Conservation (phyloP, 2,113 vertebrate genomes). For the Mixornis gularis region DNA sequence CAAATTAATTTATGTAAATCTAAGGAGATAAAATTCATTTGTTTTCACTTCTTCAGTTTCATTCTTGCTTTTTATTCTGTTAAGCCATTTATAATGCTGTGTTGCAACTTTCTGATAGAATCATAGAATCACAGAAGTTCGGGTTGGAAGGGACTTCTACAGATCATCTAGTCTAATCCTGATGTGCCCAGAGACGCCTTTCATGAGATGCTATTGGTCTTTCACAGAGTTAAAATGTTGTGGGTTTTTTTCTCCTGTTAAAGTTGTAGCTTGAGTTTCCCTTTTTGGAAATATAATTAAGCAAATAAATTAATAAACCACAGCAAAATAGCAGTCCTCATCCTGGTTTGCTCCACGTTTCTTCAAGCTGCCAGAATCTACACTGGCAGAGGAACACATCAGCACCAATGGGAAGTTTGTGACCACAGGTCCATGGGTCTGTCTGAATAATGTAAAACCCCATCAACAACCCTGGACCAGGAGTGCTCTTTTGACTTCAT, state of each 20-base stretch:
- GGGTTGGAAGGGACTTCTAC: background rate
- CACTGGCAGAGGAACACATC: accelerated
- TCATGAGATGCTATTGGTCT: background rate
- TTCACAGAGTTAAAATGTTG: background rate
- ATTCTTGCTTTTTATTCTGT: background rate
- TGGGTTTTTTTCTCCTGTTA: background rate
- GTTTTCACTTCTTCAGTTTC: background rate
- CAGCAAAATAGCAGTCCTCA: background rate
- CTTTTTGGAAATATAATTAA: background rate
- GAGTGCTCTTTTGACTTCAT: background rate
- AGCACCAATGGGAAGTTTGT: accelerated
- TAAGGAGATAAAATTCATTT: background rate
- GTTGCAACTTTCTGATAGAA: background rate
- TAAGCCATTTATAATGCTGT: background rate
- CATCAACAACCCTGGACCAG: accelerated
- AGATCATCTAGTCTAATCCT: background rate
- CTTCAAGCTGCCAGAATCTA: background rate
- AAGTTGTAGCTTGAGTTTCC: background rate
- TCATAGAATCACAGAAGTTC: background rate
- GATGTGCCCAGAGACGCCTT: background rate
- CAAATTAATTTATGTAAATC: background rate
- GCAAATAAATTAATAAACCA: accelerated
- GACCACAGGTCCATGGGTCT: background rate
- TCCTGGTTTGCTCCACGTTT: background rate
- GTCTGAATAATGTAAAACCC: accelerated